Conservation (phyloP, 2,113 vertebrate species). For the Anser brachyrhynchus region DNA sequence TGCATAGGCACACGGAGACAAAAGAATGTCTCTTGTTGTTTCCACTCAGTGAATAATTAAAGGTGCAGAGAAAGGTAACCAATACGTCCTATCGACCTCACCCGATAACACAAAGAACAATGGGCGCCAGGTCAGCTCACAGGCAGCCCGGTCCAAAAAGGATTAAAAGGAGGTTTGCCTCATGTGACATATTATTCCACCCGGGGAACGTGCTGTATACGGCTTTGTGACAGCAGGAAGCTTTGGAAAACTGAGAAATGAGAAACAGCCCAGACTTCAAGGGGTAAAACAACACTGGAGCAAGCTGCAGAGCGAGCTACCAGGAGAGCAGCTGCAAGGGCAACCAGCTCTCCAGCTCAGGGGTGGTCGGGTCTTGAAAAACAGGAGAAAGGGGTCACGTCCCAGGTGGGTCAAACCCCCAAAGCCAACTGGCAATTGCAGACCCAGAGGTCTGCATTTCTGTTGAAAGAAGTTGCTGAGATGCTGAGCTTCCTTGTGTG, state of each 20-base stretch:
- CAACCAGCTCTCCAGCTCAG: fast-evolving
- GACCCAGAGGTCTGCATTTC: fast-evolving
- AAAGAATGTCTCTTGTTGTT: not conserved
- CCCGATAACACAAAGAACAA: not conserved
- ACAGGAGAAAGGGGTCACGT: not conserved
- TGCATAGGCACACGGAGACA: slow-evolving; percentile 46
- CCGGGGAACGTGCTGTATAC: fast-evolving
- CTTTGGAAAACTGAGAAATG: not conserved
- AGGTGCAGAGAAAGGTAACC: not conserved
- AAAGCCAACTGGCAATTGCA: fast-evolving
- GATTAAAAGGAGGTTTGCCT: not conserved
- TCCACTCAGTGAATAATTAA: not conserved
- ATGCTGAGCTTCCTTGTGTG: not conserved
- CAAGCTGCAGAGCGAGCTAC: not conserved
- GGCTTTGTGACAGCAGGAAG: not conserved
- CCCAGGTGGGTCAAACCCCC: no score
- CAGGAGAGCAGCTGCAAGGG: fast-evolving
- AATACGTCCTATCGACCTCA: not conserved
- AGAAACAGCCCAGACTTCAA: not conserved
- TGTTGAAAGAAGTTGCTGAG: not conserved
- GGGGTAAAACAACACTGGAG: not conserved
- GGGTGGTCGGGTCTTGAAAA: not conserved
- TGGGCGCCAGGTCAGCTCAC: not conserved
- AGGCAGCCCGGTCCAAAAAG: not conserved
- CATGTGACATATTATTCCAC: not conserved